phyloP scores from a whole-genome alignment of 2,113 vertebrate genomes.

The Gobiocypris rarus region DNA sequence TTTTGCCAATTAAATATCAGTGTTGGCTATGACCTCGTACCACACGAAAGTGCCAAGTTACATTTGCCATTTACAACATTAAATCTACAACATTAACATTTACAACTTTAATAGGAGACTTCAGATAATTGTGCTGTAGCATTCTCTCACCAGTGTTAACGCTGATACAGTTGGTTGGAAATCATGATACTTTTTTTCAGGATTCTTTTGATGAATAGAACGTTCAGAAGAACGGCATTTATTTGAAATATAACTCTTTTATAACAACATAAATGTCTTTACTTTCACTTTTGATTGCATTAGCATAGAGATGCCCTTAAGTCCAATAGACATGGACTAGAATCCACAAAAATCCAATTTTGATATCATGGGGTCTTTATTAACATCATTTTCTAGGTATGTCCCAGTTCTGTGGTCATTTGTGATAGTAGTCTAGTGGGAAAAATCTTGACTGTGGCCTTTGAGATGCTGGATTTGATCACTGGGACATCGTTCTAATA shows the following conservation, averaged over 20 bases:
- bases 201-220: neutral
- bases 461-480: conserved; percentile 57
- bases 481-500: conserved; percentile 50
- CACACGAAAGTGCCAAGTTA: conserved; percentile 11
- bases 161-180: neutral
- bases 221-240: neutral
- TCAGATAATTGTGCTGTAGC: neutral
- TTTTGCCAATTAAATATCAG: conserved; percentile 41
- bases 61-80: conserved; percentile 6
- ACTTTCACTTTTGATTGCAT: neutral
- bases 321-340: conserved; percentile 1
- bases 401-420: neutral
- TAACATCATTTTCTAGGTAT: neutral
- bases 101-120: conserved; percentile 14
- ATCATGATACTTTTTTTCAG: neutral
- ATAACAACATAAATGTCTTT: neutral
- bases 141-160: neutral
- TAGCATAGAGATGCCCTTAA: neutral
- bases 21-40: conserved; percentile 16
- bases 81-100: conserved; percentile 30
- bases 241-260: neutral
- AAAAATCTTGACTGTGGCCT: conserved; percentile 35
- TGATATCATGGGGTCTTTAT: neutral
- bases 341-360: neutral
- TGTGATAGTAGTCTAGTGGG: neutral